These are phyloP conservation scores for Coregonus ussuriensis DNA, from an alignment of 2,797 vertebrate species.

Conservation along the genomic window DNA sequence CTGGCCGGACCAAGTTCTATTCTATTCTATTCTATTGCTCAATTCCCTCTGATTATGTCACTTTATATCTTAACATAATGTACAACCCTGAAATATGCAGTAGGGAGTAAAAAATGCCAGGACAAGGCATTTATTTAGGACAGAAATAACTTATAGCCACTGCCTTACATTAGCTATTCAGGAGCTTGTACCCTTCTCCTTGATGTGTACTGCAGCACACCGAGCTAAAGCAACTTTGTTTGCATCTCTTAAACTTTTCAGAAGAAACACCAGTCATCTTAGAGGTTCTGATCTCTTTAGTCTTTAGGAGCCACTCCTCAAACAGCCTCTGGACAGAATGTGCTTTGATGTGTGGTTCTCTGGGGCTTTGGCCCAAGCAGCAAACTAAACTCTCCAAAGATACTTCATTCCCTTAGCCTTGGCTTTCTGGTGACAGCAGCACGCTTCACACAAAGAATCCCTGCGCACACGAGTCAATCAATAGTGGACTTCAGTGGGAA, in stretches of 20 bases:
- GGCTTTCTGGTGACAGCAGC: constrained; percentile 47
- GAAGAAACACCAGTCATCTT: constrained; percentile 59
- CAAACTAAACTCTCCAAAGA: constrained; percentile 55
- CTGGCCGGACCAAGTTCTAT: neutral
- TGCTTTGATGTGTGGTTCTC: constrained; percentile 61
- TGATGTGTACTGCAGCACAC: constrained; percentile 61
- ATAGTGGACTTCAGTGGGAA: constrained; percentile 52
- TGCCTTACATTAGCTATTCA: constrained; percentile 67
- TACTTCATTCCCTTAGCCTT: constrained; percentile 69
- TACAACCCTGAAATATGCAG: constrained; percentile 43
- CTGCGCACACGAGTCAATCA: constrained; percentile 55
- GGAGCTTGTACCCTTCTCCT: constrained; percentile 52
- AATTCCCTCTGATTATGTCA: neutral
- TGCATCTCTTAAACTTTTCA: constrained; percentile 54
- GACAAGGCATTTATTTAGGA: constrained; percentile 34
- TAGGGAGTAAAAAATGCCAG: constrained; percentile 28
- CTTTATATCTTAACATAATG: neutral
- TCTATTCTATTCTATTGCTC: neutral
- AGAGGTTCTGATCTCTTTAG: constrained; percentile 53
- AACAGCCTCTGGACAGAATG: constrained; percentile 59
- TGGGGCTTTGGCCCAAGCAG: constrained; percentile 63
- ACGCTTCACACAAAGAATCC: constrained; percentile 48
- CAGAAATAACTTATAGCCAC: constrained; percentile 28
- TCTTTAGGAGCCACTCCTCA: constrained; percentile 64
- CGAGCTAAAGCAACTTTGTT: constrained; percentile 38